Percentiles rank a stretch among this genome's conserved stretches.
These are phyloP conservation scores for Homalodisca vitripennis DNA, from an alignment of 1,140 invertebrate genomes.

Conservation along the genomic window DNA sequence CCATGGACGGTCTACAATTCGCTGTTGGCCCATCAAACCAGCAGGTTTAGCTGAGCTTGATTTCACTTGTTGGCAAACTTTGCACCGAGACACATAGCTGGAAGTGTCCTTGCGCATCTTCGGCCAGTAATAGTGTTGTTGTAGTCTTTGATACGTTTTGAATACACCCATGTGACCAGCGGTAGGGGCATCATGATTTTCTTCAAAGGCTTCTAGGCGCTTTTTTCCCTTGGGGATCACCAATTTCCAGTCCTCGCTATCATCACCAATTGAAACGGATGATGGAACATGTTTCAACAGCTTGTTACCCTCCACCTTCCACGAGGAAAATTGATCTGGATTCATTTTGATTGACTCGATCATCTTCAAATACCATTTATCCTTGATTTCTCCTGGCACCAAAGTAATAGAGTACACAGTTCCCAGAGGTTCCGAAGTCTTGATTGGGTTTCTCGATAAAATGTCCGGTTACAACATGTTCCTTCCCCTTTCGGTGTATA, in stretches of 20 bases:
- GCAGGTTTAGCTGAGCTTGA: background rate
- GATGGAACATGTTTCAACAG: background rate
- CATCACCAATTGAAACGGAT: background rate
- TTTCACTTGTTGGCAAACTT: background rate
- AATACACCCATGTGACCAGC: background rate
- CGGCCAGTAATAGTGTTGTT: background rate
- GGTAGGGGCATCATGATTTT: background rate
- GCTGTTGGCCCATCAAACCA: background rate
- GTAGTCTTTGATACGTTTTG: background rate
- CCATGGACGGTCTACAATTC: background rate
- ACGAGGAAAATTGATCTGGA: background rate
- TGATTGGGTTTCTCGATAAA: background rate
- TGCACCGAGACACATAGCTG: background rate
- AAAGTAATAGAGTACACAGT: background rate
- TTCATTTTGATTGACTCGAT: background rate
- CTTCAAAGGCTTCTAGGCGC: background rate
- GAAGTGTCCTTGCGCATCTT: constrained; percentile 3
- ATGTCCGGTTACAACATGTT: background rate
- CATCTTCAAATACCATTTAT: background rate
- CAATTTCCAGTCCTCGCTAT: background rate
- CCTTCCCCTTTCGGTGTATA: constrained; percentile 42
- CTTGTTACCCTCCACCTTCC: background rate
- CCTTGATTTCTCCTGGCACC: background rate
- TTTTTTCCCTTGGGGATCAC: background rate
- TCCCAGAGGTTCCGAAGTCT: background rate